These are phyloP conservation scores for Dexiosoma caninum DNA, from an alignment of 2,888 invertebrate species.

Conservation along the genomic window DNA sequence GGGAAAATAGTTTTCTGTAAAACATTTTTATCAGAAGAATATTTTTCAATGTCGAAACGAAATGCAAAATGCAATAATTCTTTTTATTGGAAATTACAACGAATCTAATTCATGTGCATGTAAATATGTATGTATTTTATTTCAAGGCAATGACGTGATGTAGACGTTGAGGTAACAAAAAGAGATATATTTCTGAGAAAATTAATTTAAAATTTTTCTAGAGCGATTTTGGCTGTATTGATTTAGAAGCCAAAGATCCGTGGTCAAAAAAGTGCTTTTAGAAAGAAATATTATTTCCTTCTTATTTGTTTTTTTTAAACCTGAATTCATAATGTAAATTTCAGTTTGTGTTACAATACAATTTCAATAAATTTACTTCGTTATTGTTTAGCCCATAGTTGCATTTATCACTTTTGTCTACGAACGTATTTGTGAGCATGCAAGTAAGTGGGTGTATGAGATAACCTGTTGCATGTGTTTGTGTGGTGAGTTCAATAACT, in stretches of 20 bases:
- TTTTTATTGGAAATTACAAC: background rate
- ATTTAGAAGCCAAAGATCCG: background rate
- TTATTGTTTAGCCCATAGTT: background rate
- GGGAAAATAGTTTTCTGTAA: slow-evolving; percentile 49
- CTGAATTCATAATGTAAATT: no score
- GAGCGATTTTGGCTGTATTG: background rate
- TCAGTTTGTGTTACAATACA: background rate
- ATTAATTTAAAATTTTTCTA: background rate
- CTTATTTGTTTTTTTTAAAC: no score
- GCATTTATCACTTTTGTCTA: background rate
- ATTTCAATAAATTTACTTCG: background rate
- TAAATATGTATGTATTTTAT: background rate
- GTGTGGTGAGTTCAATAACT: slow-evolving; percentile 46
- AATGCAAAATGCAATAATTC: background rate
- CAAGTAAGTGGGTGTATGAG: background rate
- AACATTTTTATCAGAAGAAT: slow-evolving; percentile 23
- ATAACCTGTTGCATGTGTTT: background rate
- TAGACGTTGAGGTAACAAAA: no score
- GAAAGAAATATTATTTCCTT: no score
- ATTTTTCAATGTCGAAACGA: background rate
- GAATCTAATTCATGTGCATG: background rate
- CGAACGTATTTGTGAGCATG: background rate
- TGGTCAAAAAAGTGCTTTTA: background rate
- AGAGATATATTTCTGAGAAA: no score
- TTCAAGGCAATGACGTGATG: no score